Base-by-base conservation (phyloP, 2,113 vertebrate genomes). In the Apistogramma diplotaenia region DNA sequence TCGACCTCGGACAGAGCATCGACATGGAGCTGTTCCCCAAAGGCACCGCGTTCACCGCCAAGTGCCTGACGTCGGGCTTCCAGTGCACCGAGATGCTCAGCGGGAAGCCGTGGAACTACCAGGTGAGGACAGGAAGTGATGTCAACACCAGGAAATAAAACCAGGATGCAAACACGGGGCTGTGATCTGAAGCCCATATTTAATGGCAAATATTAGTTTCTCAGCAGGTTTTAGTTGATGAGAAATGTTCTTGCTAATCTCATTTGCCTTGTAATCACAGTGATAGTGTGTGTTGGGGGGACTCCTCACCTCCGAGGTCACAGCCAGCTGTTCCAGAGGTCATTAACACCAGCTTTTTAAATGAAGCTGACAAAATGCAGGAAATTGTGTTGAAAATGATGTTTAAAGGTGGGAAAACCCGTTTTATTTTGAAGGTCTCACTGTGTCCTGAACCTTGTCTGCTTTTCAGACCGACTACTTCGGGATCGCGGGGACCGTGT, bases 21-120 rank as follows among this genome's bases (percentile, higher is more conserved):
- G 97, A 99, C 90, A 97, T 99, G 97, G 91, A 78, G 3, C 94
- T 99, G 7, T 99, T 99, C 83, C 97, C 97, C 0, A 90, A 95
- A 81, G 96, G 96, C 92, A 96, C 97, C 0, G 92, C 92, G 0
- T 99, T 99, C 94, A 97, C 94, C 1, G 95, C 86, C 57, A 96
- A 76, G 61, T 99, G 98, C 71, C 87, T 96, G 89, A 99, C 98
- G 0, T 99, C 98, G 0, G 97, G 97, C 11, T 99, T 99, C 88
- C 98, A 98, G 92, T 99, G 98, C 4, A 92, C 94, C 0, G 98
- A 99, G 90, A 99, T 99, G 98, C 94, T 98, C 56, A 96, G 95
- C 0, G 94, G 96, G 43, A 96, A 91, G 58, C 97, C 96, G 0
- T 99, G 98, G 98, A 99, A 58, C 92, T 99, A 99, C 56, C 98